Conservation (phyloP, 2,113 vertebrate species). For the Anarrhichthys ocellatus region DNA sequence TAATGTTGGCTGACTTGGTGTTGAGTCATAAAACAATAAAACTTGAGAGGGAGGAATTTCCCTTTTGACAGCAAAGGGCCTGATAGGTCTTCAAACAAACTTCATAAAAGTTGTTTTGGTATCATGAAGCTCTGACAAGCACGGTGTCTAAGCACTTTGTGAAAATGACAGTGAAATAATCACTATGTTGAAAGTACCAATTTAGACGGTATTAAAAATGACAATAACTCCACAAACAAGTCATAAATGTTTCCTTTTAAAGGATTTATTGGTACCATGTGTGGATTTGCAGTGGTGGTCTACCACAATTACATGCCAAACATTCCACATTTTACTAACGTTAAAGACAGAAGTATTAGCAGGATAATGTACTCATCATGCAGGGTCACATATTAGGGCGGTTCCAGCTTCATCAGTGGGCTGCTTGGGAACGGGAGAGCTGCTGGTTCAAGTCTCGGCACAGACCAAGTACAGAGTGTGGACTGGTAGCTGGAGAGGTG, state of each 20-base stretch:
- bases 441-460: too few relatives aligned
- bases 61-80: neutral
- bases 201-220: neutral
- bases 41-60: constrained; percentile 2
- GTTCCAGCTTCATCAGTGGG: neutral
- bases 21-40: constrained; percentile 30
- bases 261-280: neutral
- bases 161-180: neutral
- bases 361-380: neutral
- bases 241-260: neutral
- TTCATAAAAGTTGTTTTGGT: constrained; percentile 10
- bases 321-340: neutral
- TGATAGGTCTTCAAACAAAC: constrained; percentile 5
- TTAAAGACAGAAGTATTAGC: neutral
- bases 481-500: too few relatives aligned
- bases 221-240: neutral
- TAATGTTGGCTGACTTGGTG: constrained; percentile 19
- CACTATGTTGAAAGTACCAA: neutral
- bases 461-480: too few relatives aligned
- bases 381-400: neutral
- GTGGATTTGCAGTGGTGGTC: neutral
- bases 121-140: neutral
- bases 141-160: neutral
- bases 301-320: neutral
- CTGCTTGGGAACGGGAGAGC: too few relatives aligned